Conservation (phyloP, 2,888 invertebrate genomes). For the Macrosoma leucophasiata region DNA sequence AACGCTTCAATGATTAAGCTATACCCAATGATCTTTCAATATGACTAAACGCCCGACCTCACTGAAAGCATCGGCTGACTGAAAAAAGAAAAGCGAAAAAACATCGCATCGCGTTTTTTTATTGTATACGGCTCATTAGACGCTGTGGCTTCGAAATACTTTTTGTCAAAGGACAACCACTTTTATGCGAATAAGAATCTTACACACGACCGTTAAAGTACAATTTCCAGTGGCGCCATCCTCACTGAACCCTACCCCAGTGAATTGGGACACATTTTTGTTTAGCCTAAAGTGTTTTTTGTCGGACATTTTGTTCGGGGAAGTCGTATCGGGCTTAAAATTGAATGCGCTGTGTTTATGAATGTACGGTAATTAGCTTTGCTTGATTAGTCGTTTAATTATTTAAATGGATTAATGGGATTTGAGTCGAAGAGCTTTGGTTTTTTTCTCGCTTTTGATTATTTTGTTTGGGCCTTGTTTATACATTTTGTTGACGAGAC, state of each 20-base stretch:
- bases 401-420: no score
- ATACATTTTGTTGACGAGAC: no score
- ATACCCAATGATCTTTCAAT: slow-evolving; percentile 20
- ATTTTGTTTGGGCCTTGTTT: no score
- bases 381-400: no score
- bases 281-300: slow-evolving; percentile 38
- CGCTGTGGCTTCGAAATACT: slow-evolving; percentile 36
- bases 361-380: no score
- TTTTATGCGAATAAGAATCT: slow-evolving; percentile 21
- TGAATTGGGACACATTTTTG: slow-evolving; percentile 44
- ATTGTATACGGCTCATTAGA: slow-evolving; percentile 52
- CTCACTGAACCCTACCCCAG: slow-evolving; percentile 21
- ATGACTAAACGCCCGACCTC: slow-evolving; percentile 10
- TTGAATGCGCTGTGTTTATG: no score
- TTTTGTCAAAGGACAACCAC: slow-evolving; percentile 38
- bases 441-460: no score
- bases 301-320: slow-evolving; percentile 35
- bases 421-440: no score
- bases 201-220: slow-evolving; percentile 21
- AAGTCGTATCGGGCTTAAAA: slow-evolving; percentile 33
- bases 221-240: slow-evolving; percentile 19
- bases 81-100: slow-evolving; percentile 32
- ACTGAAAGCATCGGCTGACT: slow-evolving; percentile 28
- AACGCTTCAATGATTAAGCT: slow-evolving; percentile 11
- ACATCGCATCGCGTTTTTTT: slow-evolving; percentile 38